phyloP scores from a whole-genome alignment of 1,140 invertebrate species.

The Spodoptera frugiperda region DNA sequence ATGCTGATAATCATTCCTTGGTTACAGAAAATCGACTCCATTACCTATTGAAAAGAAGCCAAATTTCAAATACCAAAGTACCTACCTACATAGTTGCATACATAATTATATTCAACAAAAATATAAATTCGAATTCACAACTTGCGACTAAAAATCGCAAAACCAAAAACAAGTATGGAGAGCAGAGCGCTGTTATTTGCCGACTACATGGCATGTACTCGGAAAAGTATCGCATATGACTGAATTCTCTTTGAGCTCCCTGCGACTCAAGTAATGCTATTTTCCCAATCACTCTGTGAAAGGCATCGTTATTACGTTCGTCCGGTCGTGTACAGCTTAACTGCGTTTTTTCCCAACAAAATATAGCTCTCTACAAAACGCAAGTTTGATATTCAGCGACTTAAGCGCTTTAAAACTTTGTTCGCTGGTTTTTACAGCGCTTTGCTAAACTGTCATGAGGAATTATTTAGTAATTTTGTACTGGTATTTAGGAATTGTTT shows the following conservation, averaged over 20 bases:
- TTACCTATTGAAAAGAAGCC: too few relatives aligned
- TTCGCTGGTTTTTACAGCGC: background rate
- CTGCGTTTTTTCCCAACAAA: conserved; percentile 6
- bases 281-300: conserved; percentile 40
- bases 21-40: too few relatives aligned
- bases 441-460: background rate
- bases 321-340: conserved; percentile 18
- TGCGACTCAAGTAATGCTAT: conserved; percentile 28
- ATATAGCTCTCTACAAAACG: conserved; percentile 17
- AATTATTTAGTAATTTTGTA: background rate
- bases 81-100: background rate
- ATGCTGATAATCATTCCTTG: too few relatives aligned
- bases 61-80: background rate
- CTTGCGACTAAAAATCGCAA: background rate
- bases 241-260: conserved; percentile 39
- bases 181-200: background rate
- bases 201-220: conserved; percentile 10
- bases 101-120: background rate
- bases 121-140: conserved; percentile 7
- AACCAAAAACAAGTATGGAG: conserved; percentile 7
- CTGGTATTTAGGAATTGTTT: background rate
- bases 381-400: background rate
- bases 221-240: conserved; percentile 30
- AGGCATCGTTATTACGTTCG: conserved; percentile 40
- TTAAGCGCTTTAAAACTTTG: background rate